Base-by-base conservation (phyloP, 2,888 invertebrate genomes). In the Polia nebulosa region DNA sequence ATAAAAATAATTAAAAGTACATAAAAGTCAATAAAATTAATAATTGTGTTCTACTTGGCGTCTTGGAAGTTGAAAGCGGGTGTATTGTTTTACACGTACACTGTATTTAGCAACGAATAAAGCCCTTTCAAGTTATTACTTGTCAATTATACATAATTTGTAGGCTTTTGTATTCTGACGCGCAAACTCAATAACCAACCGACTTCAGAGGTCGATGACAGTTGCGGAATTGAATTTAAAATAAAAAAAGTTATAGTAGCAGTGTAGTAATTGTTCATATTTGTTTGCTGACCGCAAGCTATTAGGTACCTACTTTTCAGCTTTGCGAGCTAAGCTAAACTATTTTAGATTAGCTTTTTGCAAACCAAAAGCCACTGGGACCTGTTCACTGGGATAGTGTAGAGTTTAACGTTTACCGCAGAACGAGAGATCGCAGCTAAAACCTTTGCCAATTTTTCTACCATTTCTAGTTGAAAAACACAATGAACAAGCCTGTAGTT, bases 51-150 rank as follows among this genome's bases (percentile, higher is more conserved):
- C 15, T 39, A 51, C 29, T 51, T 56, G 13, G 17, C 0, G 22
- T 29, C 9, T 56, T 44, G 55, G 17, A 36, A 44, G 25, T 51
- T 32, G 25, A 20, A 20, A 44, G 20, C 29, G 27, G 4, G 9
- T 52, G 13, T 65, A 25, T 65, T 53, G 45, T 39, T 39, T 32
- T 74, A 8, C 34, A 15, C n/a, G 45, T 44, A 36, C 51, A 29
- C 56, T 45, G 29, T 56, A 70, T 76, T 76, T 76, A 57, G n/a
- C 77, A 52, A 56, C 41, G n/a, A 58, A 70, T 44, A 69, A 44
- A 52, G 22, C 8, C 11, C 0, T 52, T 70, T 39, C 27, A 20
- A 41, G 47, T 47, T 53, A 47, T 36, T 36, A 70, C 25, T 5
- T 53, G 34, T 47, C 25, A 59, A 49, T 77, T 70, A 36, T 13